Conservation (phyloP, 2,113 vertebrate genomes). For the Apteryx owenii region DNA sequence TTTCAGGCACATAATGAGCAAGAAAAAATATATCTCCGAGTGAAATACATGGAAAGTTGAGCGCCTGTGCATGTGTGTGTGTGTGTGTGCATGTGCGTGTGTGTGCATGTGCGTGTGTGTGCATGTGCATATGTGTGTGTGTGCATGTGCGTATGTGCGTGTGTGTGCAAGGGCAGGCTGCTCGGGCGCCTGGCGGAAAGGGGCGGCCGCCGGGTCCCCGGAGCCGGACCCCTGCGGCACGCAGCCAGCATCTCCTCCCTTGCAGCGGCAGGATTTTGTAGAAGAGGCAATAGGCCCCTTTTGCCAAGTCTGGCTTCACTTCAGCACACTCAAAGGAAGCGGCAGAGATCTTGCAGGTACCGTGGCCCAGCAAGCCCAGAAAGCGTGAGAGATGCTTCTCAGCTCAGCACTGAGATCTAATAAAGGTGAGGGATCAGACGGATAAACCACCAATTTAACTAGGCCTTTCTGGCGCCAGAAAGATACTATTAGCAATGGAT, state of each 20-base stretch:
- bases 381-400: not conserved
- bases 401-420: not conserved
- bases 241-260: not conserved
- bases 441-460: not conserved
- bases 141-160: accelerated
- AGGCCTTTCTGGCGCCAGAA: not conserved
- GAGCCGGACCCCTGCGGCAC: too few relatives aligned
- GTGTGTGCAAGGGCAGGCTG: too few relatives aligned
- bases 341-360: not conserved
- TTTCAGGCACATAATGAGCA: accelerated
- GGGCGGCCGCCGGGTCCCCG: too few relatives aligned
- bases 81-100: too few relatives aligned
- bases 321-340: not conserved
- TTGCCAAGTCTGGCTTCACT: not conserved
- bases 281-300: not conserved
- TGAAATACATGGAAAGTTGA: not conserved
- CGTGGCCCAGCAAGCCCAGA: not conserved
- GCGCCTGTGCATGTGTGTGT: accelerated
- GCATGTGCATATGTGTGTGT: too few relatives aligned
- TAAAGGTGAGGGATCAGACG: not conserved
- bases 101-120: too few relatives aligned
- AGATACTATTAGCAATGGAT: not conserved
- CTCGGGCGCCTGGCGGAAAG: too few relatives aligned
- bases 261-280: not conserved
- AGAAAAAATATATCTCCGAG: not conserved